Percentiles rank a stretch among this genome's conserved stretches.
These are phyloP conservation scores for Melanerpes aurifrons DNA, from an alignment of 2,113 vertebrate genomes.

Conservation along the genomic window DNA sequence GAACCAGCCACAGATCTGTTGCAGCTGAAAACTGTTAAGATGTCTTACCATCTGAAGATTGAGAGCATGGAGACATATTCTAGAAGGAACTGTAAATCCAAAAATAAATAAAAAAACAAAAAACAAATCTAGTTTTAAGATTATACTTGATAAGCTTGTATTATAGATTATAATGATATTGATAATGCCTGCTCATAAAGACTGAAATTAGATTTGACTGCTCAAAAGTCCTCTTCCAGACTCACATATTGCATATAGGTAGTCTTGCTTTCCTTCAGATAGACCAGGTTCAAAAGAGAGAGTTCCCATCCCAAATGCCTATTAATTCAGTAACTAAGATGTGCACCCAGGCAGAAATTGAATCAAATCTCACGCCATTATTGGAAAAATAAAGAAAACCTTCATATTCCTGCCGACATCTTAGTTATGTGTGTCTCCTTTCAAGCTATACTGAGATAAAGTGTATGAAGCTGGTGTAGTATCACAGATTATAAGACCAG, in stretches of 20 bases:
- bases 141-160: not conserved
- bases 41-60: not conserved
- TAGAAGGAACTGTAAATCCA: not conserved
- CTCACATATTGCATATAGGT: not conserved
- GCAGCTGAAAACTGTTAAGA: not conserved
- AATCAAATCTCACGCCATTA: not conserved
- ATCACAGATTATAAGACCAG: not conserved
- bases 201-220: not conserved
- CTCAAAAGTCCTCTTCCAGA: not conserved
- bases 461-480: not conserved
- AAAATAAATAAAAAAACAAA: not conserved
- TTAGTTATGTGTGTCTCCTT: not conserved
- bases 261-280: not conserved
- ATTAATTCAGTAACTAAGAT: not conserved
- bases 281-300: not conserved
- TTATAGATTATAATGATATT: not conserved
- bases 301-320: not conserved
- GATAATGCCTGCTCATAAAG: not conserved
- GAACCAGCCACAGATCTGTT: not conserved
- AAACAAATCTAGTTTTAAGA: not conserved
- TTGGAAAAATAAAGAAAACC: not conserved
- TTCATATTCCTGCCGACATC: not conserved
- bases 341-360: not conserved
- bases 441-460: not conserved
- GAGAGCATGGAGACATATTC: not conserved